Conservation (phyloP, 2,113 vertebrate species). For the Tauraco erythrolophus region DNA sequence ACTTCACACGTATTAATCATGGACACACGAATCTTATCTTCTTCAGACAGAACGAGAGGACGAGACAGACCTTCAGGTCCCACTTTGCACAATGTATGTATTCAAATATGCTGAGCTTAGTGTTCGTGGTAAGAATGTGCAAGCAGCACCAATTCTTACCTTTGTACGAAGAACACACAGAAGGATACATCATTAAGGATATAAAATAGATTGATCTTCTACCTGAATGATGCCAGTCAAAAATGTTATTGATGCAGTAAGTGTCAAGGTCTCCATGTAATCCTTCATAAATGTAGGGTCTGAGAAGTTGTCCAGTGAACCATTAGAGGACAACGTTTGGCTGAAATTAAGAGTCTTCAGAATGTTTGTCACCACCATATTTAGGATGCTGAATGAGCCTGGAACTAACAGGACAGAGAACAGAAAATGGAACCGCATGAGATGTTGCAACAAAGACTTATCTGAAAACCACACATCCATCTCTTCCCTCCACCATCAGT, state of each 20-base stretch:
- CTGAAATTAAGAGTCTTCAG: constrained; percentile 54
- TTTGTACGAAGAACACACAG: not conserved
- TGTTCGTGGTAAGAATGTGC: not conserved
- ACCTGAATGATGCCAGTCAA: constrained; percentile 74
- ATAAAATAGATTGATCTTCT: not conserved
- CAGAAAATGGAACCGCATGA: not conserved
- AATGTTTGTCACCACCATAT: constrained; percentile 47
- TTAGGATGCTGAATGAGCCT: constrained; percentile 72
- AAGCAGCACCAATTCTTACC: not conserved
- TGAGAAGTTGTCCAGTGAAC: constrained; percentile 26
- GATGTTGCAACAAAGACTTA: not conserved
- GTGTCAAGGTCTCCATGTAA: constrained; percentile 50
- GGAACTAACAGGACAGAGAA: not conserved
- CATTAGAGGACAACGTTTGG: constrained; percentile 11
- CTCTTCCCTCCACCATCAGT: not conserved
- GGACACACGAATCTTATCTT: not conserved
- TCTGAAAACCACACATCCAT: not conserved
- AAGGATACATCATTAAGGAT: not conserved
- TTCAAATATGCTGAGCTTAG: not conserved
- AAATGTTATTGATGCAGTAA: constrained; percentile 59
- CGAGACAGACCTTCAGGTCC: not conserved
- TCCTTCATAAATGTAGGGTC: not conserved
- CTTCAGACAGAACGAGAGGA: not conserved
- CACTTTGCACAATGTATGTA: not conserved
- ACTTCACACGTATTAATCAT: not conserved